phyloP scores from a whole-genome alignment of 2,113 vertebrate genomes.

The Serilophus lunatus region DNA sequence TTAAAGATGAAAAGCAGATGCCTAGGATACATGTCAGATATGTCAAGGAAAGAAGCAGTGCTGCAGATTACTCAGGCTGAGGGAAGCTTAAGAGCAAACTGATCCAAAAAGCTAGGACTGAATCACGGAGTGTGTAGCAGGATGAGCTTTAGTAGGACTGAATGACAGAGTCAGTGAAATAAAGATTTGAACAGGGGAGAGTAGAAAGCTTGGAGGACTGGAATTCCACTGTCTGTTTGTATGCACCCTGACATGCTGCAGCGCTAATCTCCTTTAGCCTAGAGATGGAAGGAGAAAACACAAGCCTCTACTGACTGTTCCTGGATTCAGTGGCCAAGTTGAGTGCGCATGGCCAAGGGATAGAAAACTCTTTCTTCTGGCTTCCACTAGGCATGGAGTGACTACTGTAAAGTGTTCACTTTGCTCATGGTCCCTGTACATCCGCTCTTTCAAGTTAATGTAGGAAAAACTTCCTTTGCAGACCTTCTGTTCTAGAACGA shows the following conservation, averaged over 20 bases:
- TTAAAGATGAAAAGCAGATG: slow-evolving; percentile 30
- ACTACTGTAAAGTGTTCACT: background rate
- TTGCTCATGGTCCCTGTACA: background rate
- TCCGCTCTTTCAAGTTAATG: background rate
- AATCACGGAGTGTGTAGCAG: background rate
- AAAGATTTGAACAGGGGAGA: background rate
- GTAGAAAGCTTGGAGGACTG: background rate
- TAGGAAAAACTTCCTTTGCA: background rate
- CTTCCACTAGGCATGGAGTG: background rate
- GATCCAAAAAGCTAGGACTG: background rate
- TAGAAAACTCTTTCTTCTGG: background rate
- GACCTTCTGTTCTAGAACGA: background rate
- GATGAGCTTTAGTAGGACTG: background rate
- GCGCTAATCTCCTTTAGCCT: background rate
- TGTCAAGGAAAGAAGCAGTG: slow-evolving; percentile 6
- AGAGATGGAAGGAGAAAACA: background rate
- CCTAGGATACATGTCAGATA: slow-evolving; percentile 7
- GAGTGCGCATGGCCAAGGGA: background rate
- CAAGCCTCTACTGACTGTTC: background rate
- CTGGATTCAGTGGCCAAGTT: background rate
- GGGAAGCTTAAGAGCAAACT: slow-evolving; percentile 28
- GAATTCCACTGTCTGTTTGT: background rate
- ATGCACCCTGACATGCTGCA: background rate
- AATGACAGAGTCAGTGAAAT: background rate
- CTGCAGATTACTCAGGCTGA: background rate